A percentile compares a stretch with the other conserved stretches of the same genome.
These are phyloP conservation scores for Macaria notata DNA, from an alignment of 2,888 invertebrate species.

Conservation along the genomic window DNA sequence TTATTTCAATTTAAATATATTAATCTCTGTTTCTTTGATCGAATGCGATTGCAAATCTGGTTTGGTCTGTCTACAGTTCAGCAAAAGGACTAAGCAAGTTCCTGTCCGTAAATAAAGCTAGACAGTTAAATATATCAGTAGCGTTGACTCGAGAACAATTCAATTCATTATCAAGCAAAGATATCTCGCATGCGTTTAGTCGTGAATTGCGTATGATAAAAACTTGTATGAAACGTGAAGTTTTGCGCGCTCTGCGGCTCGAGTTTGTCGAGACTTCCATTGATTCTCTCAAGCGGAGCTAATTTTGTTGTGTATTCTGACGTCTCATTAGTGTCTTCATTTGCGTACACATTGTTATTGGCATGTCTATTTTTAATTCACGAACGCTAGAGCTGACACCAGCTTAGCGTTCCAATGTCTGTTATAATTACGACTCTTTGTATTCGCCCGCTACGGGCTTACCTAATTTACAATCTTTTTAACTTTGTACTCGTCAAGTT, in stretches of 20 bases:
- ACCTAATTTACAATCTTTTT: conserved; percentile 1
- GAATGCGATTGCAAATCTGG: conserved; percentile 57
- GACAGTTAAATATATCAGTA: conserved; percentile 63
- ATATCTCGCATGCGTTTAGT: not conserved
- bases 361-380: conserved; percentile 59
- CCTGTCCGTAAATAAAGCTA: conserved; percentile 56
- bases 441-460: conserved; percentile 8
- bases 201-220: conserved; percentile 5
- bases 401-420: conserved; percentile 36
- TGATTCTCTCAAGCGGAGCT: conserved; percentile 48
- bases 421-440: conserved; percentile 40
- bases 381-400: conserved; percentile 40
- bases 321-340: conserved; percentile 69
- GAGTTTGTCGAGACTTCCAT: conserved; percentile 35
- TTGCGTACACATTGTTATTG: conserved; percentile 61
- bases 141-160: conserved; percentile 45
- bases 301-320: conserved; percentile 56
- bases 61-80: conserved; percentile 47
- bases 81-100: conserved; percentile 48
- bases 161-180: conserved; percentile 24
- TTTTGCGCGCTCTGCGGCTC: conserved; percentile 24
- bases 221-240: conserved; percentile 15
- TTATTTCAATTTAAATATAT: conserved; percentile 23
- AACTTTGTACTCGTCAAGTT: conserved; percentile 3
- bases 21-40: conserved; percentile 1